Evolutionary conservation across 2,888 invertebrate species (phyloP).

Genomic region (Galerucella nymphaeae): DNA sequence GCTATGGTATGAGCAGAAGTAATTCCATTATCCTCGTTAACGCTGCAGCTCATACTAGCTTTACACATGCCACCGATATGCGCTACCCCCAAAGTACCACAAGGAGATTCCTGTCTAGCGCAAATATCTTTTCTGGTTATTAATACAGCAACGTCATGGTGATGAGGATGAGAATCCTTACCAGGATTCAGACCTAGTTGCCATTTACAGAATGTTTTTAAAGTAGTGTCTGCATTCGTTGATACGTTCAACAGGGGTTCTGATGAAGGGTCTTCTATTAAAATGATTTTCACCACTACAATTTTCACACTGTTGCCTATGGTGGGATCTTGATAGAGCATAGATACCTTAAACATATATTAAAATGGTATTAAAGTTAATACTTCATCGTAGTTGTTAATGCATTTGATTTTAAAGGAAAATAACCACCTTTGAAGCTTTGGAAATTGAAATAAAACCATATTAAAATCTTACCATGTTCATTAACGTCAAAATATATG

Average conservation of each 20-base stretch:
- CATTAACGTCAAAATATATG: conserved; percentile 90
- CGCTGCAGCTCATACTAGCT: conserved; percentile 84
- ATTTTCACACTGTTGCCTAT: conserved; percentile 92
- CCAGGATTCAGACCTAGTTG: conserved; percentile 79
- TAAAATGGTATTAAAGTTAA: no score
- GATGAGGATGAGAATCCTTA: conserved; percentile 84
- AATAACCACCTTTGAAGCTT: no score
- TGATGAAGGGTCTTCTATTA: conserved; percentile 73
- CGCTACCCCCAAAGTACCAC: conserved; percentile 85
- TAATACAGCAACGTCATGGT: conserved; percentile 90
- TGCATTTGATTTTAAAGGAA: no score
- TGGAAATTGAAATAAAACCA: background rate
- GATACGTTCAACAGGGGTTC: conserved; percentile 77
- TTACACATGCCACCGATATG: conserved; percentile 92
- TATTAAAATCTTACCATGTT: conserved; percentile 79
- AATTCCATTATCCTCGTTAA: conserved; percentile 92
- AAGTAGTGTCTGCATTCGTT: conserved; percentile 84
- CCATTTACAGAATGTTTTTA: conserved; percentile 88
- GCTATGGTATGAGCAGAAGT: conserved; percentile 89
- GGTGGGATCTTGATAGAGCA: conserved; percentile 86
- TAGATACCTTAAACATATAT: conserved; percentile 71
- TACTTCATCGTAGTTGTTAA: no score
- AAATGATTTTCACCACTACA: conserved; percentile 86
- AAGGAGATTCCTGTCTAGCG: conserved; percentile 66
- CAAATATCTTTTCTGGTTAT: conserved; percentile 82